Percentiles rank a stretch among this genome's conserved stretches.
Conservation (phyloP, 1,140 invertebrate genomes). For the Dufourea novaeangliae region DNA sequence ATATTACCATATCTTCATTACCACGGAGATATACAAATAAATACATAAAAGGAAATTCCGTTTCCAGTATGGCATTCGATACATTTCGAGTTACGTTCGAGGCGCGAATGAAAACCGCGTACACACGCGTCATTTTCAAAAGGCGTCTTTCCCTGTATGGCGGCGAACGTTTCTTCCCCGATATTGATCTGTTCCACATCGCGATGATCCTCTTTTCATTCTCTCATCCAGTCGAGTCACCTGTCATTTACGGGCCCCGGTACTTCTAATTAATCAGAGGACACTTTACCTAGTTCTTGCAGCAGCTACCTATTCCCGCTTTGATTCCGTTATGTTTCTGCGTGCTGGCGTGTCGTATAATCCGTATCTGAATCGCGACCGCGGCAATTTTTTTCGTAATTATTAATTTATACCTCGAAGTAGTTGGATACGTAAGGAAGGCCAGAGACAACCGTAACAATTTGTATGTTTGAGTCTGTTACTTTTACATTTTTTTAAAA, state of each 20-base stretch:
- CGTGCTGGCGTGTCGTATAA: constrained; percentile 11
- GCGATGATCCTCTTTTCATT: constrained; percentile 30
- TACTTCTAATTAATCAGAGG: constrained; percentile 61
- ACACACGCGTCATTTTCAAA: constrained; percentile 28
- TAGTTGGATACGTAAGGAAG: too few relatives aligned
- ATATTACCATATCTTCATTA: too few relatives aligned
- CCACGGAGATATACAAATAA: too few relatives aligned
- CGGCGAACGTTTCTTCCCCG: neutral
- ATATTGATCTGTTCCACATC: constrained; percentile 33
- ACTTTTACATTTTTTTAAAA: too few relatives aligned
- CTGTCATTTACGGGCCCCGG: constrained; percentile 52
- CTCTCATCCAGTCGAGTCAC: constrained; percentile 8
- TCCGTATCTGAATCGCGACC: constrained; percentile 13
- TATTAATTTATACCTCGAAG: constrained; percentile 4
- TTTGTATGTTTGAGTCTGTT: too few relatives aligned
- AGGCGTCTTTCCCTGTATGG: constrained; percentile 5
- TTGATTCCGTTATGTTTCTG: constrained; percentile 33
- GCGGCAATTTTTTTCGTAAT: constrained; percentile 44
- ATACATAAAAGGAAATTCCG: too few relatives aligned
- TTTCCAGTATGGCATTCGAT: neutral
- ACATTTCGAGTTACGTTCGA: neutral
- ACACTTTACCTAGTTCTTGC: constrained; percentile 57
- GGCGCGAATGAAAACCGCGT: neutral
- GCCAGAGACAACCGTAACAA: too few relatives aligned
- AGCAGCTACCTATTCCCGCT: neutral